Percentiles rank a stretch among this genome's conserved stretches.
Conservation (phyloP, 2,797 vertebrate species). For the Florisuga fusca region DNA sequence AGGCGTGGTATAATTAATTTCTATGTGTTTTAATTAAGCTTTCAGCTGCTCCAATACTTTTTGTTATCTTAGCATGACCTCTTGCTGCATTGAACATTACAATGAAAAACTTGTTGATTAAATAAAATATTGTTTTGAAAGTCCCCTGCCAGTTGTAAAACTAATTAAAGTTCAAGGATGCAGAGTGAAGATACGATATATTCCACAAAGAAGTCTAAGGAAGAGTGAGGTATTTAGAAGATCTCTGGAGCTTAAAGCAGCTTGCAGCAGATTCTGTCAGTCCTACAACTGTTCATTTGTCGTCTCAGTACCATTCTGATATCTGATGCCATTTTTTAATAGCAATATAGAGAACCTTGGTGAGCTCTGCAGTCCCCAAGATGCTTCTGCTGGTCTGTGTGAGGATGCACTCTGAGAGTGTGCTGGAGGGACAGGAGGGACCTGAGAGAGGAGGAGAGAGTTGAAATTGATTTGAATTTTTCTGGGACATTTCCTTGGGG, state of each 20-base stretch:
- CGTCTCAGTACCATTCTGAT: not conserved
- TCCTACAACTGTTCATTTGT: not conserved
- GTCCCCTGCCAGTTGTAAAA: conserved; percentile 27
- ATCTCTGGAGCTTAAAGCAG: not conserved
- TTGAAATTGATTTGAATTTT: not conserved
- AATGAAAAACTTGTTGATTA: conserved; percentile 45
- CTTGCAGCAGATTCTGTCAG: not conserved
- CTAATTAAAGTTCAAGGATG: conserved; percentile 39
- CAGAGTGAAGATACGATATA: not conserved
- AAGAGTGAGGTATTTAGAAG: not conserved
- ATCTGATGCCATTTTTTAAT: not conserved
- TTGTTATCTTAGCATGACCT: conserved; percentile 49
- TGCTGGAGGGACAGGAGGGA: not conserved
- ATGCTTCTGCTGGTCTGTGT: not conserved
- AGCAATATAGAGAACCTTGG: not conserved
- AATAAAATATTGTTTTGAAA: conserved; percentile 22
- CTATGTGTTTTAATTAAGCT: conserved; percentile 70
- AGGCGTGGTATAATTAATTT: conserved; percentile 61
- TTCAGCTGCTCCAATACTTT: conserved; percentile 45
- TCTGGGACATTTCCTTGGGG: not conserved
- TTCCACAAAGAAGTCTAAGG: conserved; percentile 7
- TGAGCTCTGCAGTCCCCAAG: not conserved
- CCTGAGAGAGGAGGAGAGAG: not conserved
- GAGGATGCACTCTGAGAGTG: not conserved
- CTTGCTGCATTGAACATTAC: not conserved